Percentiles rank a stretch among this genome's conserved stretches.
Conservation (phyloP, 2,113 vertebrate genomes). For the Dryoscopus gambensis region DNA sequence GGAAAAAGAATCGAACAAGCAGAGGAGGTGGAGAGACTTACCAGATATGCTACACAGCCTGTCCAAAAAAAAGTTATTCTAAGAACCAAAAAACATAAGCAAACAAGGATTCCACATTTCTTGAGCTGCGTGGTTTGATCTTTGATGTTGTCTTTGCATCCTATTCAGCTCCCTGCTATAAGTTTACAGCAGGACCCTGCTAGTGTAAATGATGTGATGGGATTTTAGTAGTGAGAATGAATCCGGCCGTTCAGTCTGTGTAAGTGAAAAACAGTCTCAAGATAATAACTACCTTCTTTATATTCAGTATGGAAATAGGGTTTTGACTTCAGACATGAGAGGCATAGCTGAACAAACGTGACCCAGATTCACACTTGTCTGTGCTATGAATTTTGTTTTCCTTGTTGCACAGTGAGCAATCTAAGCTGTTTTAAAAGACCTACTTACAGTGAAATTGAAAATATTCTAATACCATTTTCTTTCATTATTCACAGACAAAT, state of each 20-base stretch:
- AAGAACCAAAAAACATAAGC: background rate
- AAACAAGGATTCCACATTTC: background rate
- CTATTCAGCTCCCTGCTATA: background rate
- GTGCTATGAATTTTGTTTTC: conserved; percentile 8
- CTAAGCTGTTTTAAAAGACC: background rate
- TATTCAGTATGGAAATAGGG: background rate
- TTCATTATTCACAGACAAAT: background rate
- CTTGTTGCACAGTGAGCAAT: background rate
- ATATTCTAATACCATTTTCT: background rate
- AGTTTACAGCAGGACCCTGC: background rate
- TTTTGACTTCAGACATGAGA: conserved; percentile 7
- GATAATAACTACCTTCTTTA: background rate
- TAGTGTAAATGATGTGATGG: background rate
- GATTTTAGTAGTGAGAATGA: background rate
- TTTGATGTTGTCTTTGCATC: background rate
- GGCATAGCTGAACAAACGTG: background rate
- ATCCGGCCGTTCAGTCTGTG: background rate
- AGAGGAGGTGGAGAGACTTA: background rate
- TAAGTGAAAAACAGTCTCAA: background rate
- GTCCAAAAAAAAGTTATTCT: background rate
- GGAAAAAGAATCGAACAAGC: background rate
- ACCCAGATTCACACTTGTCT: conserved; percentile 12
- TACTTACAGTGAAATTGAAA: background rate
- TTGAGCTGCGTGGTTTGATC: accelerated
- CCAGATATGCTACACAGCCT: background rate